Evolutionary conservation across 1,140 invertebrate genomes (phyloP), one percentile per base, ranked within the genome.

Genomic region (Hycleus phaleratus): DNA sequence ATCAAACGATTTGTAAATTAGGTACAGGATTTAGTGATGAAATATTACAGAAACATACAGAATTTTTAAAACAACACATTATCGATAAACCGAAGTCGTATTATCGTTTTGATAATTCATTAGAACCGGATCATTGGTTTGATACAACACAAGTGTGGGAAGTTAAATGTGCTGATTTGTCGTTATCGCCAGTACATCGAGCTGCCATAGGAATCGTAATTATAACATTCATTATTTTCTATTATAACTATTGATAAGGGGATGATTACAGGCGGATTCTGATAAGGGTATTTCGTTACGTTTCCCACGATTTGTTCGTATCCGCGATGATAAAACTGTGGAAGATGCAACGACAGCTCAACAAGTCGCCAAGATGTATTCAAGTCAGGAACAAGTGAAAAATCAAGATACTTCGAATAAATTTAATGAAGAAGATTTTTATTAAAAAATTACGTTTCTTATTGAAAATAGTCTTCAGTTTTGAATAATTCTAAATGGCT

Each of bases 11-110:
- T 61, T 95, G 92, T 71, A 95, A 95, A 77, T 90, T 99, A 76
- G 97, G 97, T 50, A 99, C 97, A 46, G 97, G 97, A 49, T 98
- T 99, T 73, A 89, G 82, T 56, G 97, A 99, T 75, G 94, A 97
- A 55, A 86, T 91, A 70, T 78, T 99, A 11, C 80, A 85, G 46
- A 79, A 77, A 8, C 87, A 95, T 71, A 82, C 86, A 0, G 83
- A 86, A 73, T 84, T 85, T 59, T 82, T 99, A 3, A 86, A 93
- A 61, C 75, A 87, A 6, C 85, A 91, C 62, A 71, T 90, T 4
- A 86, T 95, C 48, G 69, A 80, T 0, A 73, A 81, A 49, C 84
- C 93, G 0, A 91, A 88, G 70, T 80, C 85, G 0, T 99, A 99
- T 73, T 98, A 95, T 70, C 80, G 85, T 46, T 95, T 79, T 69